Evolutionary conservation across 2,888 invertebrate species (phyloP), one percentile per base, ranked within the genome.

Genomic region (Drosophila ezoana): DNA sequence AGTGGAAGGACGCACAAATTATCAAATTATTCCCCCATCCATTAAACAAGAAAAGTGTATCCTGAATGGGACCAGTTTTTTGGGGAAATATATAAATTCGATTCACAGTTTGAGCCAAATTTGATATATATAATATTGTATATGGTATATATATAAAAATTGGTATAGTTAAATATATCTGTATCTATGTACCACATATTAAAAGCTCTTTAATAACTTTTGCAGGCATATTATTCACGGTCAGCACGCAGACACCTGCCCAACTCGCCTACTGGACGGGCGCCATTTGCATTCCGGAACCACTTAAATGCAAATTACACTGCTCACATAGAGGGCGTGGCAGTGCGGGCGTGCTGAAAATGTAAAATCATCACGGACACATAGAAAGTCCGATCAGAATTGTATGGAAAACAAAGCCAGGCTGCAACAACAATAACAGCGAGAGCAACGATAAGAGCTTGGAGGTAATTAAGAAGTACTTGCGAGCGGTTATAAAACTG

Each of bases 381-480:
- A 43, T 13, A 33, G n/a, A 43, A 37, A 48, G 23, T 32, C 53
- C 28, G 56, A 63, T 64, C 60, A 18, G 40, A 44, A 56, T 41
- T 41, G 45, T 28, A 14, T 28, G 33, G 32, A 40, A 54, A 28
- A 18, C 38, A 57, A 28, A 53, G 41, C 37, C 23, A 6, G 18
- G 47, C 41, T 16, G 47, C 58, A 51, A 47, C 41, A 47, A 47
- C 54, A 57, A 58, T 58, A 38, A 18, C 45, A 53, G 14, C 14
- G 28, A 35, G 8, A 53, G 28, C 35, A 38, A 11, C 37, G 52
- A 28, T 16, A 61, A 35, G 32, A 11, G 35, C 37, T 54, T 20
- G n/a, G 28, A 53, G 65, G 44, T 64, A 64, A 74, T 69, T 69
- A 64, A 47, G 37, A 64, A 44, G 49, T 41, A 73, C 41, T 62